Evolutionary conservation across 2,113 vertebrate genomes (phyloP).

Genomic region (Pterocles gutturalis): DNA sequence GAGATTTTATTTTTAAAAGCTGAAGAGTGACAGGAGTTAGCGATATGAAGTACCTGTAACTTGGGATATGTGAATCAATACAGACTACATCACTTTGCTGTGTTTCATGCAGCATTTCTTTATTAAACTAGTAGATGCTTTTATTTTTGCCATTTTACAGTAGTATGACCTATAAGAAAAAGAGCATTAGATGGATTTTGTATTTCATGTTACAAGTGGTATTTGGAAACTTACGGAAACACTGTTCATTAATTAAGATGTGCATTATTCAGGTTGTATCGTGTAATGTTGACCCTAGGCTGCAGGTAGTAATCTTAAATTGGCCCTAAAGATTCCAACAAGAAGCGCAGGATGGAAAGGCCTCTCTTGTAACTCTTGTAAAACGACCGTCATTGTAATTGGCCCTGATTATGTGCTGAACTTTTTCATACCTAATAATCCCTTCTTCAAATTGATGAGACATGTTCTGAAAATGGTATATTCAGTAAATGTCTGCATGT

Average conservation of each 20-base stretch:
- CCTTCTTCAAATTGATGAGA: conserved; percentile 36
- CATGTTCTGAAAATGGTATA: conserved; percentile 30
- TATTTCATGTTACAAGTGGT: background rate
- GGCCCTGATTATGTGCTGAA: conserved; percentile 25
- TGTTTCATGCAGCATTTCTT: background rate
- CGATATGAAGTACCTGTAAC: background rate
- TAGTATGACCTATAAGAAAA: conserved; percentile 16
- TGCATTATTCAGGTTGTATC: conserved; percentile 35
- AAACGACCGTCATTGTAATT: conserved; percentile 10
- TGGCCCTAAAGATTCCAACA: conserved; percentile 53
- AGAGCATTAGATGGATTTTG: background rate
- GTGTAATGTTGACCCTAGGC: conserved; percentile 32
- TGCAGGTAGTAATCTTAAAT: conserved; percentile 43
- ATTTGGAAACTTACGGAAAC: conserved; percentile 34
- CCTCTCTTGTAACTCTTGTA: conserved; percentile 28
- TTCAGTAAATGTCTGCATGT: background rate
- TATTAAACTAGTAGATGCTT: background rate
- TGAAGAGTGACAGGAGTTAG: background rate
- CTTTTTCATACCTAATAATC: conserved; percentile 41
- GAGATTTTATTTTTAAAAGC: background rate
- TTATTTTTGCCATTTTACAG: conserved; percentile 7
- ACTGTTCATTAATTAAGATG: background rate
- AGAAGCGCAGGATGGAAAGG: conserved; percentile 22
- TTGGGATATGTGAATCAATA: background rate
- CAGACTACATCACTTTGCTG: background rate